Base-by-base conservation (phyloP, 2,113 vertebrate genomes). In the Alces alces region DNA sequence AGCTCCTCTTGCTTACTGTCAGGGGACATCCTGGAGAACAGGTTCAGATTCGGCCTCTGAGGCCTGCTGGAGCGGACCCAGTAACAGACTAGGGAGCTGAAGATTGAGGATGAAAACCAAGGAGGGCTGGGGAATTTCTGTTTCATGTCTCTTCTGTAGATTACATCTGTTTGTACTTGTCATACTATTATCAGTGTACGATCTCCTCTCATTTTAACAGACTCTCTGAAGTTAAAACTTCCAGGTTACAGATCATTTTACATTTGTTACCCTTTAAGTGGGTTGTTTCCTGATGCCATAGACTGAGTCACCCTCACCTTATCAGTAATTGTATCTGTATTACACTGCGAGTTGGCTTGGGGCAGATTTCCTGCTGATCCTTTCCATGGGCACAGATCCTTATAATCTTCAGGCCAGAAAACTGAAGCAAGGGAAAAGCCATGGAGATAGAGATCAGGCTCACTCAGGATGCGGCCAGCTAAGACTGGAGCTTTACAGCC, bases 81-180 rank as follows among this genome's bases (percentile, higher is more conserved):
- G 55, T 25, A 76, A 0, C 45, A 28, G 64, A 80, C 11, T 36
- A 13, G 13, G 21, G 45, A 58, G 57, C 52, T 60, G n/a, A 14
- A 36, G 43, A 13, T 6, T 19, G 11, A 91, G 79, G 50, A 55
- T 2, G 55, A 58, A 94, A 95, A 58, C 17, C 28, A 8, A 83
- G 86, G 82, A 57, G 33, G 21, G 54, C 33, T 11, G 25, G 45
- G 70, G 89, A 95, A 79, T 92, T 45, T 57, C 66, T 60, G 93
- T 66, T 92, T 87, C 61, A 0, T 8, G 33, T 92, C 79, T 96
- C 82, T n/a, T 55, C 27, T 80, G 54, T 27, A 89, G 92, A 97
- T 86, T n/a, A 89, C 89, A 97, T 93, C 91, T 97, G 95, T 79
- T 91, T 86, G 83, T 91, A 93, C 78, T 96, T 96, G 88, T 57